Conservation (phyloP, 2,113 vertebrate genomes). For the Vicugna pacos region DNA sequence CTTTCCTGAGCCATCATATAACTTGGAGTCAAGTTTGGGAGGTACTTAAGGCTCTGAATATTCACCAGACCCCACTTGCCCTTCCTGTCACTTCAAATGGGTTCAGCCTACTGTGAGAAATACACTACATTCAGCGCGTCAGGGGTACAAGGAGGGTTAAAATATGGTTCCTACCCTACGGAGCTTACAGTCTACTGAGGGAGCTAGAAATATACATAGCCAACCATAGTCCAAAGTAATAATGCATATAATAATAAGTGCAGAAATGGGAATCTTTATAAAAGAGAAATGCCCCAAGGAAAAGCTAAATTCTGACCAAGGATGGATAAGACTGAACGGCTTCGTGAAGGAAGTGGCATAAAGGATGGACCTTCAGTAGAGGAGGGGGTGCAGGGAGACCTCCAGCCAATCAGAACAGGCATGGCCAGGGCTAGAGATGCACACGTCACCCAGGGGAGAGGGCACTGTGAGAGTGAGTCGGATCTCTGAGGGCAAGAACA, state of each 20-base stretch:
- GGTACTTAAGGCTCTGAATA: not conserved
- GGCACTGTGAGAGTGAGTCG: not conserved
- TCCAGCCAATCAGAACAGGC: not conserved
- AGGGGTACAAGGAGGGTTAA: not conserved
- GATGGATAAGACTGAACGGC: not conserved
- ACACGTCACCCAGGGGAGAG: not conserved
- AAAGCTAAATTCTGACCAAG: not conserved
- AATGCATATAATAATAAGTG: not conserved
- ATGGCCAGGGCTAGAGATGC: not conserved
- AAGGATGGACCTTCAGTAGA: not conserved
- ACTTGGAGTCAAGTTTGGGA: not conserved
- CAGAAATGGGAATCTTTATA: not conserved
- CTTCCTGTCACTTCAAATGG: not conserved
- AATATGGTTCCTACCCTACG: not conserved
- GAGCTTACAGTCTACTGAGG: not conserved
- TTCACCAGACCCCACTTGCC: not conserved
- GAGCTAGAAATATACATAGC: not conserved
- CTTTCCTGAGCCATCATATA: not conserved
- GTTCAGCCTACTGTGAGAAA: not conserved
- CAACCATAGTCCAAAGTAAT: not conserved
- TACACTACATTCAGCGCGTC: accelerated
- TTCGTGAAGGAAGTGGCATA: not conserved
- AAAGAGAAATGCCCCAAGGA: not conserved
- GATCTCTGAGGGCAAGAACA: not conserved
- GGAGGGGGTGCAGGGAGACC: no score